These are phyloP conservation scores for Drosophila simulans DNA, from an alignment of 1,140 invertebrate species.

Conservation along the genomic window DNA sequence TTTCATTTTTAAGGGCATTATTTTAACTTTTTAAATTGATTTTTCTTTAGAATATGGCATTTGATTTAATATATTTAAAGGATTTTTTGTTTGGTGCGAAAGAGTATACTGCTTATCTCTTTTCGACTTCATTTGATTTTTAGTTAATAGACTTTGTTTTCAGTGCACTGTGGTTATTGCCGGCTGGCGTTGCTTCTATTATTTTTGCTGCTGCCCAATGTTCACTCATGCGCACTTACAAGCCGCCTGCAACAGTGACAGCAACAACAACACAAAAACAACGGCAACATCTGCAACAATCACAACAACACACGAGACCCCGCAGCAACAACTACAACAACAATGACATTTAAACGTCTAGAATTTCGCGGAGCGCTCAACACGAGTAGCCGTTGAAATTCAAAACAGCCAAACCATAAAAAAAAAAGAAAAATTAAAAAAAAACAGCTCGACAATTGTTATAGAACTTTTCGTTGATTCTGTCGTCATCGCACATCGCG, in stretches of 20 bases:
- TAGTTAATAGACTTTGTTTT: conserved; percentile 4
- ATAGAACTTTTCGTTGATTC: conserved; percentile 36
- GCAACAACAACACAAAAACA: conserved; percentile 36
- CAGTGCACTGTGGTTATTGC: conserved; percentile 12
- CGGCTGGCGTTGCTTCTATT: conserved; percentile 26
- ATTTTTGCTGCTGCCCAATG: conserved; percentile 58
- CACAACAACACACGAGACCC: conserved; percentile 14
- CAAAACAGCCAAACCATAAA: conserved; percentile 58
- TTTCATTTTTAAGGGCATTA: too few species aligned
- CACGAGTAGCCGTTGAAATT: conserved; percentile 79
- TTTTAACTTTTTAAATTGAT: background rate
- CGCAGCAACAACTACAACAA: conserved; percentile 46
- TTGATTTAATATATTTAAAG: too few species aligned
- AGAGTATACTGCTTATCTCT: too few species aligned
- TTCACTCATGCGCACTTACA: conserved; percentile 79
- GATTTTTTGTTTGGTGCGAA: too few species aligned
- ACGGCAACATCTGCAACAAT: conserved; percentile 1
- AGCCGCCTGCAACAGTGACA: conserved; percentile 57
- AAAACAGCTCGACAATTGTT: conserved; percentile 32
- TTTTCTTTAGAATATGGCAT: too few species aligned
- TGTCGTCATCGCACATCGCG: conserved; percentile 43
- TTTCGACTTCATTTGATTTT: too few species aligned
- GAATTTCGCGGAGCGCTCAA: conserved; percentile 75
- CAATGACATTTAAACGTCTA: conserved; percentile 76
- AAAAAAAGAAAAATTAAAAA: conserved; percentile 11